Evolutionary conservation across 2,888 invertebrate species (phyloP).

Genomic region (Helobdella robusta): DNA sequence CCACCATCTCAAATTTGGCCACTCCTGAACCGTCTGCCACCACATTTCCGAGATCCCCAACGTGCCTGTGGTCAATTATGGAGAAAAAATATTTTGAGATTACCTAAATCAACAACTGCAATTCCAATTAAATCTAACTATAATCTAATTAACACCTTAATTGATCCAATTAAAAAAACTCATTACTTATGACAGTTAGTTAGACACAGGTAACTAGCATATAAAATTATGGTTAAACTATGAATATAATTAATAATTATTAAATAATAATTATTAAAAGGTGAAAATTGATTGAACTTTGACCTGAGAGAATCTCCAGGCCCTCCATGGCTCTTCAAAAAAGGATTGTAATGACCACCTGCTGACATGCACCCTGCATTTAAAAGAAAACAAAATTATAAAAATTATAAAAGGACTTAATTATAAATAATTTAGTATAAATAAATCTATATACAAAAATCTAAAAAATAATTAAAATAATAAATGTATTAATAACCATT

Average conservation of each 20-base stretch:
- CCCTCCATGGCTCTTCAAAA: slow-evolving; percentile 66
- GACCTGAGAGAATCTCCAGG: slow-evolving; percentile 58
- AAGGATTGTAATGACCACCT: slow-evolving; percentile 84
- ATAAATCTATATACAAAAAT: neutral
- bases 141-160: too few species aligned
- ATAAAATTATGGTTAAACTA: neutral
- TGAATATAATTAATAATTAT: neutral
- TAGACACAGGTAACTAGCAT: too few species aligned
- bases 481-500: slow-evolving; percentile 53
- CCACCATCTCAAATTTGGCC: slow-evolving; percentile 41
- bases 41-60: slow-evolving; percentile 71
- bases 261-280: neutral
- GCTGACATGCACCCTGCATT: slow-evolving; percentile 72
- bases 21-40: slow-evolving; percentile 39
- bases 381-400: neutral
- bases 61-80: slow-evolving; percentile 58
- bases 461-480: neutral
- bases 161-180: too few species aligned
- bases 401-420: neutral
- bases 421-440: neutral
- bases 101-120: neutral
- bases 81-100: neutral
- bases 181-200: too few species aligned
- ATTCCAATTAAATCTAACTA: too few species aligned
- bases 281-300: neutral